phyloP scores from a whole-genome alignment of 2,888 invertebrate species.

The Drosophila atroscutellata region DNA sequence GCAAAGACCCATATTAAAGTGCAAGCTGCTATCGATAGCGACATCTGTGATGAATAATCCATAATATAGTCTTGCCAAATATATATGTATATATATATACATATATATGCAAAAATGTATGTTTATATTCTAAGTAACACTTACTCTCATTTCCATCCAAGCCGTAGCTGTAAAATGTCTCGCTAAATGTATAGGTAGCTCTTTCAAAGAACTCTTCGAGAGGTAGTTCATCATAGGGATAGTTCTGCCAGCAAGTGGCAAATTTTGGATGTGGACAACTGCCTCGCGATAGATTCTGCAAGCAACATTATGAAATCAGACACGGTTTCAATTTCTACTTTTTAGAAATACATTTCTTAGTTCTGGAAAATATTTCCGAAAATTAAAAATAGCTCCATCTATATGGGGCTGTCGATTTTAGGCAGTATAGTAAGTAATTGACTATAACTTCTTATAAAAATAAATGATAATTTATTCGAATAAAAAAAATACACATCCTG shows the following conservation, averaged over 20 bases:
- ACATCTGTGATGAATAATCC: constrained; percentile 84
- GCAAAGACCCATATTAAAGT: constrained; percentile 87
- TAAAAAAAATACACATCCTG: not conserved
- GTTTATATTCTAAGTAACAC: constrained; percentile 59
- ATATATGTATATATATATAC: not conserved
- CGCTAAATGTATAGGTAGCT: constrained; percentile 86
- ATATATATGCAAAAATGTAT: not conserved
- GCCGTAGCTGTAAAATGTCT: constrained; percentile 86
- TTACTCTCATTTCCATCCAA: constrained; percentile 86
- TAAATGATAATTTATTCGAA: not conserved
- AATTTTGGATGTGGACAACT: constrained; percentile 85
- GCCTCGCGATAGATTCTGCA: constrained; percentile 57
- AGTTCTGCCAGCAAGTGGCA: constrained; percentile 87
- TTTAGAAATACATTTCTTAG: no score
- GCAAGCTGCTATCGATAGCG: constrained; percentile 85
- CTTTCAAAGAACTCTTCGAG: constrained; percentile 87
- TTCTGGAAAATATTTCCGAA: no score
- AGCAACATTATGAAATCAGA: not conserved
- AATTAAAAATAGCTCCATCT: no score
- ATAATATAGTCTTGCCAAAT: not conserved
- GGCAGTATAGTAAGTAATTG: not conserved
- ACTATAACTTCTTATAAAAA: not conserved
- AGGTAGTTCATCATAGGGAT: constrained; percentile 86
- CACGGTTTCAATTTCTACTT: no score
- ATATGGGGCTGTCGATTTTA: no score